phyloP scores from a whole-genome alignment of 2,797 vertebrate species.

The Bryconaethiops microstoma region DNA sequence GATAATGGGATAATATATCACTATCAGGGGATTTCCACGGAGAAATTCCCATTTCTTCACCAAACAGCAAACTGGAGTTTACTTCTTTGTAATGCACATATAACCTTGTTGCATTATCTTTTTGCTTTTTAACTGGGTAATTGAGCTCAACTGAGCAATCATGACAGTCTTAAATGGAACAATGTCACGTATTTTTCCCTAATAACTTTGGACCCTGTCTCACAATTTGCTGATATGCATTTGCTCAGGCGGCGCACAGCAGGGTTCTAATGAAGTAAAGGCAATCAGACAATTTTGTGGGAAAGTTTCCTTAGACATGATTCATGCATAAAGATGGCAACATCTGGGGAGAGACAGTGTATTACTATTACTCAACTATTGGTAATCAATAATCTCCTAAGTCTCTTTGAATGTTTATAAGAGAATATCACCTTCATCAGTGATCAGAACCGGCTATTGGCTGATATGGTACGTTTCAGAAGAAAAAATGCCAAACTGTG shows the following conservation, averaged over 20 bases:
- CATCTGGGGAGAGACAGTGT: neutral
- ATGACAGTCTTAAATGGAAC: too few relatives aligned
- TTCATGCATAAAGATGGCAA: neutral
- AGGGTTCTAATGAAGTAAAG: neutral
- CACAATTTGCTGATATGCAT: too few relatives aligned
- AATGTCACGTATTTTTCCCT: too few relatives aligned
- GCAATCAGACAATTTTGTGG: neutral
- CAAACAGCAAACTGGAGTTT: neutral
- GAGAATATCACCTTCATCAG: neutral
- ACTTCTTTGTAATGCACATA: neutral
- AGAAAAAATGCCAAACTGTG: too few relatives aligned
- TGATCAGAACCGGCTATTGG: neutral
- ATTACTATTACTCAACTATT: neutral
- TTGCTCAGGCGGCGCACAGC: neutral
- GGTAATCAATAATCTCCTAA: neutral
- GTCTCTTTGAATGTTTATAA: neutral
- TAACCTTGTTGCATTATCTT: too few relatives aligned
- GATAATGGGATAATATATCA: constrained; percentile 11
- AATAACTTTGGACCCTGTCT: neutral
- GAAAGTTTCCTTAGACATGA: neutral
- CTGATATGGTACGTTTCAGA: too few relatives aligned
- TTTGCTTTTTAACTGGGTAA: too few relatives aligned
- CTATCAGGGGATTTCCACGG: neutral
- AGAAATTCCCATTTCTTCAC: neutral
- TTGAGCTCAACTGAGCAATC: too few relatives aligned